Conservation (phyloP, 2,797 vertebrate species). For the Lates japonicus region DNA sequence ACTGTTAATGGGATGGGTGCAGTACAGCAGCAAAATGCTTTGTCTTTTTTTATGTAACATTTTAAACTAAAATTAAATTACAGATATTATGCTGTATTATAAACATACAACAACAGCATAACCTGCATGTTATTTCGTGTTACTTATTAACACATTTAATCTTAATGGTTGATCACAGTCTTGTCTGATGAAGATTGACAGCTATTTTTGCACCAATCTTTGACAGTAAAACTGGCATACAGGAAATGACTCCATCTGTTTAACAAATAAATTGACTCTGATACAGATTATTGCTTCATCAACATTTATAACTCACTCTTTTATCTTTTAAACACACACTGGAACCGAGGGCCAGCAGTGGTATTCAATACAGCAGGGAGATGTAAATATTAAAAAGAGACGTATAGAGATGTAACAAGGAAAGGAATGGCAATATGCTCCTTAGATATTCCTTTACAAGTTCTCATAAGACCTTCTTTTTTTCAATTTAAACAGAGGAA, state of each 20-base stretch:
- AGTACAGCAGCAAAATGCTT: neutral
- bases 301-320: conserved; percentile 72
- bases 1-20: neutral
- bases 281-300: conserved; percentile 64
- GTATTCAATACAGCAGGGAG: conserved; percentile 65
- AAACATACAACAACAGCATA: neutral
- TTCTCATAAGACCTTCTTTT: conserved; percentile 70
- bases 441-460: conserved; percentile 74
- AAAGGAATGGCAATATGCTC: conserved; percentile 65
- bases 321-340: conserved; percentile 71
- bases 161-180: neutral
- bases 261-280: conserved; percentile 58
- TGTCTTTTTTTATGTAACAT: neutral
- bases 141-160: neutral
- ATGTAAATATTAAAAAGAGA: conserved; percentile 71
- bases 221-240: conserved; percentile 32
- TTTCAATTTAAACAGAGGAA: conserved; percentile 77
- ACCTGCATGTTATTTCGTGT: neutral
- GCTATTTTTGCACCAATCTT: conserved; percentile 3
- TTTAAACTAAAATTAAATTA: conserved; percentile 1
- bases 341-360: conserved; percentile 59
- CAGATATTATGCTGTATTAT: neutral
- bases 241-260: conserved; percentile 55
- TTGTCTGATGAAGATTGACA: conserved; percentile 1
- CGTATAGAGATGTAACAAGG: conserved; percentile 68